Evolutionary conservation across 2,888 invertebrate genomes (phyloP), one percentile per base, ranked within the genome.

Genomic region (Pseudoips prasinana): DNA sequence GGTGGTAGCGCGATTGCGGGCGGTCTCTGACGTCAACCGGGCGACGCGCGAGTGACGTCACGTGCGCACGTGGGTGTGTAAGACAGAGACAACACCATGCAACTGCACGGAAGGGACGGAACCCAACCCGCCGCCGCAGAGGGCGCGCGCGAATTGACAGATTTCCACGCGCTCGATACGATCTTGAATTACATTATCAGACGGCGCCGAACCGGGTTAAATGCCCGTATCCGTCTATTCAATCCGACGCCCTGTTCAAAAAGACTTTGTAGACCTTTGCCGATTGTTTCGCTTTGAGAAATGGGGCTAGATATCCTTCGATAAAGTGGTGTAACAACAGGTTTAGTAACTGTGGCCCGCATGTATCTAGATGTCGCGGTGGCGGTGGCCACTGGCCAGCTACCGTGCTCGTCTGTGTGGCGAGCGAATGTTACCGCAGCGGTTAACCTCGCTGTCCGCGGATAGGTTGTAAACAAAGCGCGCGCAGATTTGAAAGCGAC

Each of bases 111-210:
- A 62, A 60, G 67, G 46, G 61, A 60, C 58, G 31, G 47, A 50
- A 51, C 43, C 54, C 51, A 41, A 39, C 32, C 55, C 59, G 49
- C 44, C 54, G 46, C 60, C 56, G 63, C 64, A 62, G 61, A 70
- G 76, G 74, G 77, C 64, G 79, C 77, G 72, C 77, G 73, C 77
- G 73, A 77, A 76, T 76, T 80, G 74, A 80, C 80, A 79, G 77
- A 75, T 78, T 73, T 77, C 72, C 71, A 69, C 76, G 66, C 83
- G 82, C 73, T 83, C 82, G 77, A 84, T 84, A 83, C 80, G 66
- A 81, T 82, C 82, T 81, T 68, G 75, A 73, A 77, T 75, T 66
- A 73, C 70, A 78, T 78, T 82, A 80, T 71, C 65, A 69, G 53
- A 48, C 61, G 53, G 58, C 43, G 44, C 53, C 52, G 59, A 63